These are phyloP conservation scores for Agrenia bidenticulata DNA, from an alignment of 2,888 invertebrate genomes.

Conservation along the genomic window DNA sequence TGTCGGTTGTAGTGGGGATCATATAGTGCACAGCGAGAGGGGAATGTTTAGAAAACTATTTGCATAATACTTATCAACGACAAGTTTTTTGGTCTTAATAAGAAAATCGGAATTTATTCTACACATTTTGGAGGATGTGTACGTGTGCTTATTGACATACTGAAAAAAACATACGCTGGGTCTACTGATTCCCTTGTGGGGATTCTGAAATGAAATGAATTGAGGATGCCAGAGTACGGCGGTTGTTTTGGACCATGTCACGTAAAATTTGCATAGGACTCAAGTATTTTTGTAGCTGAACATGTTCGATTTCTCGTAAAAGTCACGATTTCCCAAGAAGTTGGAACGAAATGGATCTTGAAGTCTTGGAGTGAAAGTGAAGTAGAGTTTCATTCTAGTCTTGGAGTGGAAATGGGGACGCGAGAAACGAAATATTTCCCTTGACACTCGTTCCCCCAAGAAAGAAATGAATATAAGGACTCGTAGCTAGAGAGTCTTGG, in stretches of 20 bases:
- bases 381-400: background rate
- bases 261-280: background rate
- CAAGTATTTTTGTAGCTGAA: background rate
- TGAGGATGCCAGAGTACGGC: background rate
- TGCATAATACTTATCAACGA: too few relatives aligned
- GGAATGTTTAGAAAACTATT: too few relatives aligned
- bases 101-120: too few relatives aligned
- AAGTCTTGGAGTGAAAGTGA: background rate
- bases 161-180: background rate
- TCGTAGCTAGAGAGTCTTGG: too few relatives aligned
- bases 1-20: too few relatives aligned
- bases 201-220: background rate
- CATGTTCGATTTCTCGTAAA: background rate
- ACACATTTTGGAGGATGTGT: background rate
- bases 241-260: background rate
- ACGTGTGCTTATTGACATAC: background rate
- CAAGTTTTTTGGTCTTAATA: too few relatives aligned
- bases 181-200: too few relatives aligned
- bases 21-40: too few relatives aligned
- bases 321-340: background rate
- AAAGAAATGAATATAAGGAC: background rate
- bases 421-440: slow-evolving; percentile 32
- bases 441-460: slow-evolving; percentile 32
- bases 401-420: background rate
- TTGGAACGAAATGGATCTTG: background rate